Conservation (phyloP, 2,888 invertebrate species). For the Eupithecia subumbrata region DNA sequence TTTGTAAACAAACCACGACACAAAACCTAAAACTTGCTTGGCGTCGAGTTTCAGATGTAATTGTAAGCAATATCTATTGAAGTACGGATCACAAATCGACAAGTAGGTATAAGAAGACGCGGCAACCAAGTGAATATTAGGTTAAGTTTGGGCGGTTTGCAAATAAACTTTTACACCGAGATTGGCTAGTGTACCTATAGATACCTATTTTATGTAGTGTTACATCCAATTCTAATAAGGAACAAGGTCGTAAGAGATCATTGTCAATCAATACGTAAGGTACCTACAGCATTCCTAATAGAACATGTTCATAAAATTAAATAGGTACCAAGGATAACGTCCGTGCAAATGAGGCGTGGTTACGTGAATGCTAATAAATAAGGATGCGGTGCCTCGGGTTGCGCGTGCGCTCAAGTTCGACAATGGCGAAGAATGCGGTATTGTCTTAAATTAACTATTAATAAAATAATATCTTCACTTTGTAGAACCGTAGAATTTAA, state of each 20-base stretch:
- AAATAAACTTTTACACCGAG: no score
- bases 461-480: neutral
- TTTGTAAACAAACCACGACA: no score
- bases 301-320: conserved; percentile 9
- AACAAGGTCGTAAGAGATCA: neutral
- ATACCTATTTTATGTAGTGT: no score
- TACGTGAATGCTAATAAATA: neutral
- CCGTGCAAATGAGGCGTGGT: conserved; percentile 18
- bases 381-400: neutral
- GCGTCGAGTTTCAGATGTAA: no score
- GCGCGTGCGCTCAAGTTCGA: conserved; percentile 36
- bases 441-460: neutral
- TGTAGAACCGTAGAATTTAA: neutral
- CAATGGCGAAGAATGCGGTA: neutral
- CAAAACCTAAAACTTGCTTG: no score
- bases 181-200: no score
- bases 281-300: neutral
- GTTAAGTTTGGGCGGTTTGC: no score
- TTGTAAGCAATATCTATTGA: no score
- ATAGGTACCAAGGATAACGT: conserved; percentile 35
- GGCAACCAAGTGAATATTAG: no score
- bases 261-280: neutral
- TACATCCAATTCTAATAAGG: neutral
- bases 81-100: no score
- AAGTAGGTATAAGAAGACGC: no score